Conservation (phyloP, 2,797 vertebrate species). For the Lepus oiostolus region DNA sequence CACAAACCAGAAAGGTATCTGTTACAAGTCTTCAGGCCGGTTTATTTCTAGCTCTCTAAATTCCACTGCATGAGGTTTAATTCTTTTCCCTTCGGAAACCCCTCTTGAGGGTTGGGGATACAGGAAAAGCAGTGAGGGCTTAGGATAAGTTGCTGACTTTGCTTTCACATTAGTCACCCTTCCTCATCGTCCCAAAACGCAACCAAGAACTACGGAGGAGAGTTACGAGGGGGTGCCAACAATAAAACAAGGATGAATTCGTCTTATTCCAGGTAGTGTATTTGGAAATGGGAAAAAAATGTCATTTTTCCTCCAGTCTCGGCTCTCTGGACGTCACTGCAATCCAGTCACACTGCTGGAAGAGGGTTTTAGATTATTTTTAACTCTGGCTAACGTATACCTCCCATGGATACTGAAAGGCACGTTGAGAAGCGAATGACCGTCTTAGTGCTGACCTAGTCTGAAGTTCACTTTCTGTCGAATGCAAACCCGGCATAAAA, state of each 20-base stretch:
- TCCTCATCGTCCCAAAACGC: background rate
- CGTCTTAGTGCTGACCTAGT: background rate
- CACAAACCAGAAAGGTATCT: conserved; percentile 77
- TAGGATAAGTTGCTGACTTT: conserved; percentile 64
- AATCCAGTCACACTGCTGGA: background rate
- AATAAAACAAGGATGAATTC: conserved; percentile 43
- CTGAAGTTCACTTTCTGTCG: conserved; percentile 27
- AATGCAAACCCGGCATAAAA: background rate
- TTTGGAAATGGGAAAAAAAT: conserved; percentile 46
- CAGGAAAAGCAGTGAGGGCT: conserved; percentile 43
- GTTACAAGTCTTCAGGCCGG: conserved; percentile 69
- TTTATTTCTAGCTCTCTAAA: conserved; percentile 72
- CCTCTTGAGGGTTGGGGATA: conserved; percentile 57
- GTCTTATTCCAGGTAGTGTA: conserved; percentile 38
- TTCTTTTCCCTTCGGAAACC: background rate
- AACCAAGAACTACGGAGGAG: conserved; percentile 44
- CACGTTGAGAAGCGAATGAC: background rate
- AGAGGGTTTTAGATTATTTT: conserved; percentile 53
- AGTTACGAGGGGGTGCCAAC: conserved; percentile 2
- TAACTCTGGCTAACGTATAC: conserved; percentile 61
- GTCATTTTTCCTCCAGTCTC: background rate
- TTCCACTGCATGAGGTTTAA: conserved; percentile 63
- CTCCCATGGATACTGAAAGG: conserved; percentile 32
- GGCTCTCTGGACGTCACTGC: conserved; percentile 39
- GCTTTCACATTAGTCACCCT: background rate